These are phyloP conservation scores for Aix galericulata DNA, from an alignment of 2,113 vertebrate species.

Conservation along the genomic window DNA sequence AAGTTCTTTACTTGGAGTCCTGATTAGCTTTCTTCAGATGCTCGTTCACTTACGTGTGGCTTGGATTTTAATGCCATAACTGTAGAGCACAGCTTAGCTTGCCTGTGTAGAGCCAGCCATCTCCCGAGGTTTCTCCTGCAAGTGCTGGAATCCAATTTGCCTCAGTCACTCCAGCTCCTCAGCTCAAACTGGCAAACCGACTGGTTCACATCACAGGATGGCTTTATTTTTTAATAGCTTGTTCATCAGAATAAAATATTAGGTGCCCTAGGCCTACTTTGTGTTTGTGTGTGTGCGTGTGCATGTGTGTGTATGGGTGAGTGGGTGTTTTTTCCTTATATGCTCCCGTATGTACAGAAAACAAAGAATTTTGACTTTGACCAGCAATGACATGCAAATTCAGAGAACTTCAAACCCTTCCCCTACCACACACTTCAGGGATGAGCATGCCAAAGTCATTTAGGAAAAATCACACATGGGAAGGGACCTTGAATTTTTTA, in stretches of 20 bases:
- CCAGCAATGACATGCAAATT: conserved; percentile 60
- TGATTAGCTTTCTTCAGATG: conserved; percentile 71
- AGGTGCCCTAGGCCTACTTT: conserved; percentile 50
- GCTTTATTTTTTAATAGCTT: neutral
- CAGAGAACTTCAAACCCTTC: conserved; percentile 54
- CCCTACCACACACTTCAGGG: conserved; percentile 10
- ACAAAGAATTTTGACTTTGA: conserved; percentile 61
- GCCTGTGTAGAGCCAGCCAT: conserved; percentile 49
- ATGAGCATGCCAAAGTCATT: conserved; percentile 56
- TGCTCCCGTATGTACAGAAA: conserved; percentile 27
- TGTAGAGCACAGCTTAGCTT: conserved; percentile 69
- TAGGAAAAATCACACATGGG: conserved; percentile 50
- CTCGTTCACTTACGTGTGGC: conserved; percentile 65
- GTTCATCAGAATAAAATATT: conserved; percentile 53
- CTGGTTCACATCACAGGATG: conserved; percentile 54
- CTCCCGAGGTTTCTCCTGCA: conserved; percentile 67
- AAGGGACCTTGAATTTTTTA: conserved; percentile 44
- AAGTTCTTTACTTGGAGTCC: conserved; percentile 64
- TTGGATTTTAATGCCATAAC: conserved; percentile 65
- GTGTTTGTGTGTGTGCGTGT: neutral
- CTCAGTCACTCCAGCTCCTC: conserved; percentile 53
- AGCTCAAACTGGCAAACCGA: conserved; percentile 45
- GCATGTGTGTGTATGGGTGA: neutral
- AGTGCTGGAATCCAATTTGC: conserved; percentile 70
- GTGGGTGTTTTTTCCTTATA: neutral